Base-by-base conservation (phyloP, 2,888 invertebrate genomes). In the Drosophila tripunctata region DNA sequence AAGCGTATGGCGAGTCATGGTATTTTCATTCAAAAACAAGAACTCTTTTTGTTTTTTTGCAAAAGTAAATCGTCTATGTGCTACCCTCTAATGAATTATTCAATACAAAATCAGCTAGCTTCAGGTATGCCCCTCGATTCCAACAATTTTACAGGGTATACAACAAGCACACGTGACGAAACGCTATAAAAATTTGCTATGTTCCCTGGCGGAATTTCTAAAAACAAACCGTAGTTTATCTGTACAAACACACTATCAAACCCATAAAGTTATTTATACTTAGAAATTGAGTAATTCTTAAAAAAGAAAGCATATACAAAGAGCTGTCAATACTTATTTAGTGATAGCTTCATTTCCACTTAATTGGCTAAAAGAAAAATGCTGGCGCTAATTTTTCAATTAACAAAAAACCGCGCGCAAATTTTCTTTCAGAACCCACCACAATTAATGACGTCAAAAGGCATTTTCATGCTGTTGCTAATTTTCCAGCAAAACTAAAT, bases 11-110 rank as follows among this genome's bases (percentile, higher is more conserved):
- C 73, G 69, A 62, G 73, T 55, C 57, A 68, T 52, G 75, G 65
- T 76, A 75, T 75, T 75, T 75, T 75, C 62, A 75, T 75, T 75
- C 72, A 75, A 57, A 58, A 71, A 60, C 55, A 67, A 45, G 43
- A 50, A 30, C 8, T 7, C 47, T 17, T 33, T 30, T 1, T 36
- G 5, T 5, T 3, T 19, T 22, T 17, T 10, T 3, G 1, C 1
- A 15, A 17, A 4, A n/a, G 3, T 2, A 27, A 24, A 17, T 4
- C 31, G 30, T 15, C 45, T 12, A 2, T 0, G 0, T 10, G 8
- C 48, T 64, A 22, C 67, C 27, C 48, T 50, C 19, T 36, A 40
- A 19, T 15, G 6, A 15, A 15, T 21, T 4, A 30, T 0, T 21
- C 5, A 21, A 6, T 36, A 17, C 12, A 15, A 3, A 3, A 27